These are phyloP conservation scores for Protonemura montana DNA, from an alignment of 2,888 invertebrate genomes.

Conservation along the genomic window DNA sequence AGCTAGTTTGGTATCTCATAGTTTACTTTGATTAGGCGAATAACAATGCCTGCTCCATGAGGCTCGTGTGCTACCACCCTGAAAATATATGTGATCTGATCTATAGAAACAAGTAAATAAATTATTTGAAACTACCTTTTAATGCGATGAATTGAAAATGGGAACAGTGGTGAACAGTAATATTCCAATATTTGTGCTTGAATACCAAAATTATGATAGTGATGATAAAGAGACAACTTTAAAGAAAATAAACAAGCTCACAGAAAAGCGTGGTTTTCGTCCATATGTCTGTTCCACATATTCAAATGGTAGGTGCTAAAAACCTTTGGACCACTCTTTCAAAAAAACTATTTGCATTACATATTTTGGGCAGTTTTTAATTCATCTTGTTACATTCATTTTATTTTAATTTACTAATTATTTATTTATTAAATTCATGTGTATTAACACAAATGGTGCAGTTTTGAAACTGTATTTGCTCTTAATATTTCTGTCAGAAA, in stretches of 20 bases:
- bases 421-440: no score
- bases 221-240: neutral
- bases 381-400: no score
- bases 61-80: neutral
- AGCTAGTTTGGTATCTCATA: neutral
- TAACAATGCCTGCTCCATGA: neutral
- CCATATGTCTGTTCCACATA: neutral
- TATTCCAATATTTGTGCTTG: conserved; percentile 58
- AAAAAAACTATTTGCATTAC: no score
- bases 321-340: no score
- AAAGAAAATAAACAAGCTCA: neutral
- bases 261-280: neutral
- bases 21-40: neutral
- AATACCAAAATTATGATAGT: conserved; percentile 53
- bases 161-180: conserved; percentile 53
- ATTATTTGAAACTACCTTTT: neutral
- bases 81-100: neutral
- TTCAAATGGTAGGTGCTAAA: neutral
- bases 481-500: no score
- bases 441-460: no score
- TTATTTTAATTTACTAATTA: no score
- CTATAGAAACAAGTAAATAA: neutral
- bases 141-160: conserved; percentile 51
- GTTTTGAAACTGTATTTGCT: no score
- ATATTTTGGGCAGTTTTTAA: no score